Conservation (phyloP, 2,113 vertebrate species). For the Notarius quadriscutis region DNA sequence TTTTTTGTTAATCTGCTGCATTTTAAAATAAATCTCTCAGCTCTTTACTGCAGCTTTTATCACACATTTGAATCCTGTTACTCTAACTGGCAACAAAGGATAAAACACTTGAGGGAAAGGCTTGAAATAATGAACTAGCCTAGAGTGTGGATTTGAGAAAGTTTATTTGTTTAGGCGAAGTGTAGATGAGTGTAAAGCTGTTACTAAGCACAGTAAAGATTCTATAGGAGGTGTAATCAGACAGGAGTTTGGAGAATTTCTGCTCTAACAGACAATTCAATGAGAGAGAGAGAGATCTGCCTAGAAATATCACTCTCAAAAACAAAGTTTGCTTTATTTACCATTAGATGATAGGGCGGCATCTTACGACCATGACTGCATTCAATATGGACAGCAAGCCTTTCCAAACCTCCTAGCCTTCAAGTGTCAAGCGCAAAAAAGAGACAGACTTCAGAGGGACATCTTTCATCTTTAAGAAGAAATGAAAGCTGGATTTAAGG, state of each 20-base stretch:
- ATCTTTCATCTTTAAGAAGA: slow-evolving; percentile 9
- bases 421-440: background rate
- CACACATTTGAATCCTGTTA: no score
- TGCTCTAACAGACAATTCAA: no score
- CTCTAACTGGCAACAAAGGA: no score
- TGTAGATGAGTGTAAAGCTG: background rate
- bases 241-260: no score
- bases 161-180: background rate
- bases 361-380: background rate
- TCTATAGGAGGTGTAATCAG: background rate
- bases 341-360: no score
- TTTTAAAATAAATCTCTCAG: background rate
- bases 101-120: no score
- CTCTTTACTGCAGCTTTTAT: background rate
- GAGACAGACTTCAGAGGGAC: background rate
- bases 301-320: no score
- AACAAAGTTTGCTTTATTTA: no score
- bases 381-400: background rate
- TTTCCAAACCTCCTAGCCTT: background rate
- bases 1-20: background rate
- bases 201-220: background rate
- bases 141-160: background rate
- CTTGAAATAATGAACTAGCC: background rate
- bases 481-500: slow-evolving; percentile 17
- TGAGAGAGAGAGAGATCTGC: no score